Evolutionary conservation across 37 sponge, comb jelly and placozoan species (phyloP), one percentile per base, ranked within the genome.

Genomic region (Ephydatia muelleri): DNA sequence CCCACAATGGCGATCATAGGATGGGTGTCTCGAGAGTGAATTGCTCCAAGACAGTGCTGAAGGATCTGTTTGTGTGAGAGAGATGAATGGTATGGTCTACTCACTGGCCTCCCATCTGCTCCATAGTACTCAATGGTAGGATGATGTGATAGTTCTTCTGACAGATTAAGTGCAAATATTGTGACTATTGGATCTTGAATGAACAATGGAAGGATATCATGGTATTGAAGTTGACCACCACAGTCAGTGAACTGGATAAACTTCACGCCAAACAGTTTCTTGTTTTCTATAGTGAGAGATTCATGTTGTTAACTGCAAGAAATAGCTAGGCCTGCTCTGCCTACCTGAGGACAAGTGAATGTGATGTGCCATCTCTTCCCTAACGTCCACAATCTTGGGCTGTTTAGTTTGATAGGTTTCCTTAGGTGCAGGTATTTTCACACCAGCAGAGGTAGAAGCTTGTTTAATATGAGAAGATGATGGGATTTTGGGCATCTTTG

Each of bases 161-260:
- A 49, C 65, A 78, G 65, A n/a, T 64, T 49, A 19, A 57, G 64
- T 21, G 49, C 79, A 78, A 78, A 48, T 11, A 78, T 13, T 13
- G 65, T 49, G 25, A 19, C 30, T 22, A 64, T 23, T 34, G 30
- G 3, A 4, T 49, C 28, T 12, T n/a, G 30, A 29, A 57, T 49
- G 29, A 78, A 78, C 27, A 78, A 0, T 14, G 79, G 79, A 31
- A 30, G 30, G 64, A 78, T 49, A 64, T 78, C 65, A 29, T 49
- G 30, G 79, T 27, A 78, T 19, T 36, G 31, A 14, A 28, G 79
- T 4, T 78, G 79, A 5, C 79, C 79, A 27, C 79, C 79, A 78
- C 79, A 49, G 79, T 78, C 79, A 39, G 30, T 78, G 9, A 49
- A 32, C 29, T 49, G 65, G 65, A 78, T 76, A 38, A 38, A 76